Base-by-base conservation (phyloP, 2,797 vertebrate species). In the Sus cebifrons region DNA sequence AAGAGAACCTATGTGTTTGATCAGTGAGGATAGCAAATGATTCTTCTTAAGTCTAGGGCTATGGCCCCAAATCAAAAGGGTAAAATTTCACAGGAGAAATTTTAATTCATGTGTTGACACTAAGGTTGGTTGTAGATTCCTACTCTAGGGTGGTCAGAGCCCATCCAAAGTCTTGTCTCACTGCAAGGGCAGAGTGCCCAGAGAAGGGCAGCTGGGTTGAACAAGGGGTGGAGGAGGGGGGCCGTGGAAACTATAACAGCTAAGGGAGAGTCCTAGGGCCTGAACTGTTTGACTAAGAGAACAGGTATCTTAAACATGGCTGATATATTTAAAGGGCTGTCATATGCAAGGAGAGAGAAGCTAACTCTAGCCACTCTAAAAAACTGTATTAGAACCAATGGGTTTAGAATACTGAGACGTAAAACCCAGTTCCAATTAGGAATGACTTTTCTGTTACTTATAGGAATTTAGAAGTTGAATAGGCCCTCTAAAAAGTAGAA, bases 361-460 rank as follows among this genome's bases (percentile, higher is more conserved):
- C 15, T 88, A 83, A 91, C 86, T 88, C 52, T 90, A 49, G 25
- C 58, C 21, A 86, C 3, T 60, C 67, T 90, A 64, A 15, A 73
- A 71, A 93, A 58, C 17, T 79, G 54, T 36, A 40, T 78, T 82
- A 94, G 11, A 92, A 85, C 74, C n/a, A 93, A 67, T 86, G 18
- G 7, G 18, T 95, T 91, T 64, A 67, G 81, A 71, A 86, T 85
- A 83, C 6, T 88, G 40, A 90, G 58, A 93, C 29, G 20, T 89
- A 60, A 95, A 92, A 73, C 77, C 21, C 58, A 92, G 60, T 64
- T 87, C 13, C 60, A 62, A 64, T 79, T 88, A 84, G 82, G 70
- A 95, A 92, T 89, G 56, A 58, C 60, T 82, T 96, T 91, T 84
- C 56, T 89, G 64, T 75, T 83, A 74, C 88, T 40, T 77, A 91